Percentiles rank a stretch among this genome's conserved stretches.
Conservation (phyloP, 2,888 invertebrate genomes). For the Lithophane socia region DNA sequence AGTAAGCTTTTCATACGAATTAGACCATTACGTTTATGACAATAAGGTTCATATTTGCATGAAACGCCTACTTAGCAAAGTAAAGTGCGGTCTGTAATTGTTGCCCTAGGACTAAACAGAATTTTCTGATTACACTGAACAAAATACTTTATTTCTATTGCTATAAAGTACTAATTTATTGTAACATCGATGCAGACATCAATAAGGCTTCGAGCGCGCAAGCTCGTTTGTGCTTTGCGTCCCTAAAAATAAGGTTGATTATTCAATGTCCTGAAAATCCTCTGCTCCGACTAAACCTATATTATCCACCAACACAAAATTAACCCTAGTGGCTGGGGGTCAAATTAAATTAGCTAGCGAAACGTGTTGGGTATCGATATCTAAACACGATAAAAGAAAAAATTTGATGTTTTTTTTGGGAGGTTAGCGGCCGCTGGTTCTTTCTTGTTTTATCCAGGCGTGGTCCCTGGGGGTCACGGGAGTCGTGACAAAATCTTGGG, state of each 20-base stretch:
- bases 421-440: too few relatives aligned
- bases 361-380: too few relatives aligned
- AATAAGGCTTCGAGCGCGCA: too few relatives aligned
- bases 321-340: background rate
- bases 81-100: background rate
- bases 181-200: background rate
- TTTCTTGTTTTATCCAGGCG: too few relatives aligned
- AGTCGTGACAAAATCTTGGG: too few relatives aligned
- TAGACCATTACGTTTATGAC: rapidly evolving
- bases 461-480: too few relatives aligned
- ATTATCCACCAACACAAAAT: background rate
- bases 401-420: too few relatives aligned
- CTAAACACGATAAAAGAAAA: too few relatives aligned
- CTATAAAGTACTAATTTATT: background rate
- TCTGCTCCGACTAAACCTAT: too few relatives aligned
- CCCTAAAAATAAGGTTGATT: too few relatives aligned
- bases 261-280: too few relatives aligned
- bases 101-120: background rate
- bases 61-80: background rate
- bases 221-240: background rate
- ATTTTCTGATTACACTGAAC: background rate
- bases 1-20: background rate
- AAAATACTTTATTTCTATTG: background rate
- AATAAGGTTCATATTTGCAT: background rate
- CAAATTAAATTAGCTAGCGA: too few relatives aligned